A percentile compares a stretch with the other conserved stretches of the same genome.
Evolutionary conservation across 2,888 invertebrate genomes (phyloP).

Genomic region (Copidosoma aretas): DNA sequence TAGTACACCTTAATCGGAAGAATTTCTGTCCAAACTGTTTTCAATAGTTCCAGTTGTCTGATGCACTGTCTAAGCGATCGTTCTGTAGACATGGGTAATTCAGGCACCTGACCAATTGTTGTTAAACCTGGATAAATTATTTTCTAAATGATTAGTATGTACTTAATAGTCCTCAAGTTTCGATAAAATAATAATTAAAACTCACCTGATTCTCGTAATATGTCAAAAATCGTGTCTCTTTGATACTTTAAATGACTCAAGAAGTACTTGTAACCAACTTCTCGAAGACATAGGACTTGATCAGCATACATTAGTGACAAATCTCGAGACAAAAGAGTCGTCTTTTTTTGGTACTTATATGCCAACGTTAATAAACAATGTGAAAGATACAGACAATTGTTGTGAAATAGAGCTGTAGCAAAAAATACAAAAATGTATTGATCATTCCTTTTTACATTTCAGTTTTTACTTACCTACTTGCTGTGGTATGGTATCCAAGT

Average conservation of each 20-base stretch:
- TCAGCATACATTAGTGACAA: conserved; percentile 73
- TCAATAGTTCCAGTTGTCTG: conserved; percentile 81
- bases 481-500: conserved; percentile 84
- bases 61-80: conserved; percentile 83
- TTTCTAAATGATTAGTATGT: neutral
- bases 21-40: conserved; percentile 88
- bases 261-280: conserved; percentile 75
- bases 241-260: conserved; percentile 78
- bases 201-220: conserved; percentile 77
- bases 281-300: conserved; percentile 71
- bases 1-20: conserved; percentile 80
- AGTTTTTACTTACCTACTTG: conserved; percentile 72
- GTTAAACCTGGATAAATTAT: conserved; percentile 58
- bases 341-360: conserved; percentile 71
- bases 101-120: conserved; percentile 64
- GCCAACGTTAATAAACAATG: conserved; percentile 75
- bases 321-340: conserved; percentile 66
- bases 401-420: conserved; percentile 78
- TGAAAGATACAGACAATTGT: conserved; percentile 89
- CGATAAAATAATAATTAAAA: conserved; percentile 15
- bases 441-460: neutral
- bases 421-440: conserved; percentile 45
- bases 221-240: conserved; percentile 76
- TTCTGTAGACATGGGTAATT: conserved; percentile 70
- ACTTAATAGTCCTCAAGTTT: neutral